Conservation (phyloP, 2,888 invertebrate species). For the Dasypolia templi region DNA sequence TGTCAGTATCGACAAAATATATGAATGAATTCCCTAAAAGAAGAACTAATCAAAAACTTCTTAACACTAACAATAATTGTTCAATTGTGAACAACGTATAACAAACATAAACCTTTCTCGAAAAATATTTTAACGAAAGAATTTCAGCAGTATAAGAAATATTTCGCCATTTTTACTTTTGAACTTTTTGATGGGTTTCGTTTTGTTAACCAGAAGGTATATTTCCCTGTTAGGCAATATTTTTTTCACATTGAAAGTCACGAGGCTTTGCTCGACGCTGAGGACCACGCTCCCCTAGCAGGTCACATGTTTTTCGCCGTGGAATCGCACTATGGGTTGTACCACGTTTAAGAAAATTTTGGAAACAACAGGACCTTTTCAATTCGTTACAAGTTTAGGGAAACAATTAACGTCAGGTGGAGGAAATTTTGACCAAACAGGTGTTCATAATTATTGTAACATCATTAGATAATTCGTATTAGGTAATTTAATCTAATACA, state of each 20-base stretch:
- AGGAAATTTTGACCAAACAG: neutral
- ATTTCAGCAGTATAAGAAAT: neutral
- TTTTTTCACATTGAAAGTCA: conserved; percentile 39
- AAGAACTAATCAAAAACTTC: neutral
- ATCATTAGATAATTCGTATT: conserved; percentile 15
- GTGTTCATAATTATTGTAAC: conserved; percentile 8
- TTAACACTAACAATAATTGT: neutral
- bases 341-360: conserved; percentile 15
- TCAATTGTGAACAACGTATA: neutral
- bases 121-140: conserved; percentile 1
- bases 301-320: conserved; percentile 41
- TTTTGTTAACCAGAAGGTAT: neutral
- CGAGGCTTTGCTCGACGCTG: conserved; percentile 29
- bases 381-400: conserved; percentile 14
- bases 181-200: conserved; percentile 34
- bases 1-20: neutral
- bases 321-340: neutral
- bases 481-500: conserved; percentile 9
- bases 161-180: conserved; percentile 18
- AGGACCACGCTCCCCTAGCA: neutral
- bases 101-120: neutral
- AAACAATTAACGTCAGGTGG: neutral
- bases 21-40: neutral
- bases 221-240: conserved; percentile 21
- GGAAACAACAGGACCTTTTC: conserved; percentile 18